A percentile compares a stretch with the other conserved stretches of the same genome.
Conservation (phyloP, 2,113 vertebrate species). For the Bolborhynchus lineola region DNA sequence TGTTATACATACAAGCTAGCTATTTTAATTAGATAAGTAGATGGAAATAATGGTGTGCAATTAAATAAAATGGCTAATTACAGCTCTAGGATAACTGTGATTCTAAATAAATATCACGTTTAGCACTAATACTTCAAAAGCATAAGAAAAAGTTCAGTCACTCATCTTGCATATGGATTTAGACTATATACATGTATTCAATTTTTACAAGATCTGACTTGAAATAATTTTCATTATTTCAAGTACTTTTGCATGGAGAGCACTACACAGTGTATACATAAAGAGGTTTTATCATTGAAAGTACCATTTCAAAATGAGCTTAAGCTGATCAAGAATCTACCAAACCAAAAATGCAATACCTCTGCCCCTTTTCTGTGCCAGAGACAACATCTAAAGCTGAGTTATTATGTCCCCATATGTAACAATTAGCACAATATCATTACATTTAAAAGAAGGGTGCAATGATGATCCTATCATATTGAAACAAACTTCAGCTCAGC, state of each 20-base stretch:
- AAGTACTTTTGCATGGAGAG: neutral
- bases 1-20: conserved; percentile 36
- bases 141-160: neutral
- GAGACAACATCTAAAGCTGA: neutral
- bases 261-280: neutral
- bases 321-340: neutral
- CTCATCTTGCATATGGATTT: neutral
- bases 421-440: neutral
- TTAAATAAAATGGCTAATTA: conserved; percentile 52
- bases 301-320: neutral
- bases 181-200: neutral
- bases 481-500: conserved; percentile 20
- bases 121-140: conserved; percentile 21
- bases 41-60: conserved; percentile 24
- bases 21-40: conserved; percentile 47
- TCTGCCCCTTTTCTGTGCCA: neutral
- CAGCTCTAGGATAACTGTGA: conserved; percentile 29
- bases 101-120: conserved; percentile 30
- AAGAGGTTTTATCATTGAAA: neutral
- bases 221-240: neutral
- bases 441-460: neutral
- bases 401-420: neutral
- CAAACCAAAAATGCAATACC: neutral
- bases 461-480: neutral
- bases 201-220: neutral